These are phyloP conservation scores for Charaxes varanes DNA, from an alignment of 1,140 invertebrate species.

Conservation along the genomic window DNA sequence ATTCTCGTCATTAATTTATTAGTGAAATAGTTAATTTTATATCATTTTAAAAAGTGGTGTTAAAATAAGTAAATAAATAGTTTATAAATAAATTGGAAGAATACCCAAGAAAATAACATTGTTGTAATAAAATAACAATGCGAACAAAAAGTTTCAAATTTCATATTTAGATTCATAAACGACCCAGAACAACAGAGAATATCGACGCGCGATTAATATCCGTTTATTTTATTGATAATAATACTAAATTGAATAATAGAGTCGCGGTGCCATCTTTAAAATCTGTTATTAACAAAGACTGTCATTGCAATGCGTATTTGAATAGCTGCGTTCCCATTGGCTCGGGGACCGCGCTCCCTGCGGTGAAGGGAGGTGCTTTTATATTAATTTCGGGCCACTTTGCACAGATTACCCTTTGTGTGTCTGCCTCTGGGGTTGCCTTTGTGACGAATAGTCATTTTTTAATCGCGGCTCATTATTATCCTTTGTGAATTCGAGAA, in stretches of 20 bases:
- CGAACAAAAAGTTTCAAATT: too few species aligned
- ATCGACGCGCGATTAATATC: not conserved
- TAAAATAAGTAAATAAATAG: too few species aligned
- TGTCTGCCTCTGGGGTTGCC: conserved; percentile 52
- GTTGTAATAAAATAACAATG: too few species aligned
- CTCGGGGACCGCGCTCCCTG: conserved; percentile 21
- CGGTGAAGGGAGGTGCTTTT: conserved; percentile 47
- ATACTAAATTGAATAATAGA: conserved; percentile 23
- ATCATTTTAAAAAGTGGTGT: too few species aligned
- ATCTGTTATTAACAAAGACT: conserved; percentile 42
- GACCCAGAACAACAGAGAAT: too few species aligned
- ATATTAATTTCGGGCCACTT: conserved; percentile 61
- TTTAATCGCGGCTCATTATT: conserved; percentile 56
- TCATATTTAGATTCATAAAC: too few species aligned
- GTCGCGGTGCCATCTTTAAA: conserved; percentile 62
- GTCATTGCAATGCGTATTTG: conserved; percentile 37
- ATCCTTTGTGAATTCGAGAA: conserved; percentile 29
- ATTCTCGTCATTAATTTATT: too few species aligned
- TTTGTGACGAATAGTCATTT: conserved; percentile 62
- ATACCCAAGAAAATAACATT: too few species aligned
- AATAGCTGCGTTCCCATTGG: conserved; percentile 38
- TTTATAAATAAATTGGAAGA: too few species aligned
- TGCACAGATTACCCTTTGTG: conserved; percentile 55
- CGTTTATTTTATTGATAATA: conserved; percentile 23
- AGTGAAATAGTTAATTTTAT: too few species aligned